Evolutionary conservation across 2,797 vertebrate genomes (phyloP).

Genomic region (Australoheros facetus): DNA sequence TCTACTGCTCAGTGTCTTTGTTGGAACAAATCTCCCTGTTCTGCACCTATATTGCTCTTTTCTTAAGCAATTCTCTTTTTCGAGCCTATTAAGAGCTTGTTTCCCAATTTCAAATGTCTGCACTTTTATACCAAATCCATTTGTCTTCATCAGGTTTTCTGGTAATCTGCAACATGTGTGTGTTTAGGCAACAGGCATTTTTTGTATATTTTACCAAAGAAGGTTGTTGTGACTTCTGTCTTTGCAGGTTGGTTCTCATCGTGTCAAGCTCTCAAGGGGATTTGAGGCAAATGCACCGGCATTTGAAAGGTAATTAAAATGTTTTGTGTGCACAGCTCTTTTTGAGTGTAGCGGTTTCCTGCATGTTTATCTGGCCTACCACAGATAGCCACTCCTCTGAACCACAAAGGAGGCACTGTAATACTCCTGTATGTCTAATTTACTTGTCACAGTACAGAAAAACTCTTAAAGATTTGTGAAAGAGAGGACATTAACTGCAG

Average conservation of each 20-base stretch:
- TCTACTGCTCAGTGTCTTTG: conserved; percentile 39
- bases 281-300: conserved; percentile 98
- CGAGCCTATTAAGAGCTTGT: conserved; percentile 7
- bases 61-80: conserved; percentile 4
- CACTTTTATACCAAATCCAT: conserved; percentile 27
- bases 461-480: conserved; percentile 10
- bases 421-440: not conserved
- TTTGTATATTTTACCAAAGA: conserved; percentile 30
- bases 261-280: conserved; percentile 96
- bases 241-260: conserved; percentile 94
- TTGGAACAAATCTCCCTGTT: conserved; percentile 10
- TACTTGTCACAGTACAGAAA: not conserved
- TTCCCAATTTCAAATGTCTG: conserved; percentile 23
- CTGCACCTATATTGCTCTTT: conserved; percentile 24
- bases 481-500: conserved; percentile 36
- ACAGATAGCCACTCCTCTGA: conserved; percentile 25
- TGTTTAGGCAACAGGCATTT: not conserved
- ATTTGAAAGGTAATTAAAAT: conserved; percentile 91
- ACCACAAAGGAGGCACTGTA: conserved; percentile 14
- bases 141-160: conserved; percentile 41
- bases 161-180: conserved; percentile 26
- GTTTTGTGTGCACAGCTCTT: not conserved
- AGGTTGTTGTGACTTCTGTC: conserved; percentile 29
- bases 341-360: not conserved
- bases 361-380: conserved; percentile 23